Evolutionary conservation across 2,113 vertebrate genomes (phyloP).

Genomic region (Vidua chalybeata): DNA sequence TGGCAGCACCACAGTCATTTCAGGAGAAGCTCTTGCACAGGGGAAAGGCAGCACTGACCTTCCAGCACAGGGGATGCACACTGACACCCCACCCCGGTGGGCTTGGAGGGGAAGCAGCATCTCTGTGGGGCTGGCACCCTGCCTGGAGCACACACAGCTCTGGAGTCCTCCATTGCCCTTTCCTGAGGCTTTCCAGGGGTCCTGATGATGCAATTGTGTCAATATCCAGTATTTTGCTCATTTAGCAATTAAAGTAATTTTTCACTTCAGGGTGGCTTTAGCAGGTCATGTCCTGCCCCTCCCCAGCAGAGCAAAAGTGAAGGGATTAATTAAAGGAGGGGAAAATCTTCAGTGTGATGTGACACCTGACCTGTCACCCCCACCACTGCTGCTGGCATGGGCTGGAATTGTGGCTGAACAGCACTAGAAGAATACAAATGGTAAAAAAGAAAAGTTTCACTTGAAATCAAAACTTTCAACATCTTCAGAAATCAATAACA

Average conservation of each 20-base stretch:
- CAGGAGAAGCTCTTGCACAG: neutral
- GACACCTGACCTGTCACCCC: neutral
- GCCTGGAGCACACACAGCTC: neutral
- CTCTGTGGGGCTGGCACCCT: neutral
- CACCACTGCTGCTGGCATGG: neutral
- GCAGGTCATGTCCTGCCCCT: neutral
- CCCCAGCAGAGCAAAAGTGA: neutral
- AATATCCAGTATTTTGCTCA: neutral
- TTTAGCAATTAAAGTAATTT: neutral
- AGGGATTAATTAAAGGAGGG: neutral
- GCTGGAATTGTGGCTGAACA: neutral
- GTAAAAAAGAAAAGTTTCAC: neutral
- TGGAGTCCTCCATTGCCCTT: neutral
- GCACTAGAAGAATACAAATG: neutral
- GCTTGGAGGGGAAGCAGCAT: neutral
- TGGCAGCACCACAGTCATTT: neutral
- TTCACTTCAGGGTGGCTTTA: neutral
- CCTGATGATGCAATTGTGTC: neutral
- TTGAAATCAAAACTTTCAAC: neutral
- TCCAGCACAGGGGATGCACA: accelerated
- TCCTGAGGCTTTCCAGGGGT: neutral
- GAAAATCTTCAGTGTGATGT: neutral
- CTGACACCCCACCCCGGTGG: neutral
- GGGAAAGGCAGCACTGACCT: neutral
- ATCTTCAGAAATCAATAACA: neutral